These are phyloP conservation scores for Agriopis marginaria DNA, from an alignment of 2,888 invertebrate genomes.

Conservation along the genomic window DNA sequence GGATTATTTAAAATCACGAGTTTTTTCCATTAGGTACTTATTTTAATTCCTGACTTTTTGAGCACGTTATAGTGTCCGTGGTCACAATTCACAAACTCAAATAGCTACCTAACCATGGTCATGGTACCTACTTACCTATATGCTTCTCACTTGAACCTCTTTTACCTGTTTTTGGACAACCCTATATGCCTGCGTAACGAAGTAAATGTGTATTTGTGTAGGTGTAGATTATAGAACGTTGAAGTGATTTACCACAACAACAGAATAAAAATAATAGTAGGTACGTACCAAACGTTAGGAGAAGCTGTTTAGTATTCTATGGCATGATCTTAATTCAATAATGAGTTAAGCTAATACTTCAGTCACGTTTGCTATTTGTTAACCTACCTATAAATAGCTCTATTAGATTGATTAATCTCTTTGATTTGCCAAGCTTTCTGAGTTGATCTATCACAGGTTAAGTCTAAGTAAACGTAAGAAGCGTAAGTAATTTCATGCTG, in stretches of 20 bases:
- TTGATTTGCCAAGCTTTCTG: background rate
- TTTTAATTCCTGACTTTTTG: too few species aligned
- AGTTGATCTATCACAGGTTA: background rate
- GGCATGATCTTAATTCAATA: constrained; percentile 30
- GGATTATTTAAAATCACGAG: too few species aligned
- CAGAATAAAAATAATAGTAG: background rate
- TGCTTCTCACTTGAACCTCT: background rate
- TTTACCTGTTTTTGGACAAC: background rate
- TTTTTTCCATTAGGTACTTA: too few species aligned
- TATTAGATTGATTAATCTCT: background rate
- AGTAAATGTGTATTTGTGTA: background rate
- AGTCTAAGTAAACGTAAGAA: too few species aligned
- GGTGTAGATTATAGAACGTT: background rate
- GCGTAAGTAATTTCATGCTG: too few species aligned
- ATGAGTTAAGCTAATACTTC: constrained; percentile 8
- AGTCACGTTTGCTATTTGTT: constrained; percentile 25
- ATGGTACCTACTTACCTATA: too few species aligned
- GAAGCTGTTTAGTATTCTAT: constrained; percentile 14
- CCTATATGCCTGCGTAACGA: background rate
- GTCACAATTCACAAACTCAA: too few species aligned
- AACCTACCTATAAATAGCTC: background rate
- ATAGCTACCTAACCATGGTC: too few species aligned
- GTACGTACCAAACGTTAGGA: background rate
- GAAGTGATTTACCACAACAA: background rate
- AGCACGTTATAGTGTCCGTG: too few species aligned